phyloP scores from a whole-genome alignment of 1,140 invertebrate genomes.

The Drosophila elegans region DNA sequence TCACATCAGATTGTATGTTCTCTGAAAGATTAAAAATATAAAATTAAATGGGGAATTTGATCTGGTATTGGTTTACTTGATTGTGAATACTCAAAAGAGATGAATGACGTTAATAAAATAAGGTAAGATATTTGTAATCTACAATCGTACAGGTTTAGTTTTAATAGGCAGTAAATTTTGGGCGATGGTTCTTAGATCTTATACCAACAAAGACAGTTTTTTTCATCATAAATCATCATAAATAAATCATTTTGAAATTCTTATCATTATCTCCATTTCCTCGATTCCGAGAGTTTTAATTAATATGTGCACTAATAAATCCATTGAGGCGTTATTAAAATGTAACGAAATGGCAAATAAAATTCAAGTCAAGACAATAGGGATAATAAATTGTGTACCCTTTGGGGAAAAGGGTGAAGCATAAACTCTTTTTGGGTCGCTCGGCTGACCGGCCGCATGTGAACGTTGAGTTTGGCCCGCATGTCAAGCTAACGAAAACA shows the following conservation, averaged over 20 bases:
- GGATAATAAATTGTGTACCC: slow-evolving; percentile 6
- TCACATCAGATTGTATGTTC: background rate
- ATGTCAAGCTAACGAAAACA: slow-evolving; percentile 42
- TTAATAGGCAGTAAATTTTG: no score
- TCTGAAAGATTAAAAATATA: background rate
- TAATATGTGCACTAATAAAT: background rate
- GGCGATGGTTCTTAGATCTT: no score
- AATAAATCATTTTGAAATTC: no score
- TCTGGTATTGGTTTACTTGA: background rate
- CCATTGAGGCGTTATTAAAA: background rate
- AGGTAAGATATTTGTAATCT: no score
- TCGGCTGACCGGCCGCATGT: slow-evolving; percentile 10
- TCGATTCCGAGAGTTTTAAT: no score
- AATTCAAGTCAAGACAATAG: slow-evolving; percentile 6
- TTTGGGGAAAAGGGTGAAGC: slow-evolving; percentile 5
- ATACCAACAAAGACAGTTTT: no score
- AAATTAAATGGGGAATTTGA: slow-evolving; percentile 2
- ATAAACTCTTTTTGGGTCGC: background rate
- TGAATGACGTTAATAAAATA: no score
- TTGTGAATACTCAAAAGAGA: background rate
- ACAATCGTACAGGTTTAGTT: no score
- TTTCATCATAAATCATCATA: no score
- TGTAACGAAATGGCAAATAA: background rate
- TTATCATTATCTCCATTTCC: no score
- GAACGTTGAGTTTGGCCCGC: slow-evolving; percentile 33